A percentile compares a stretch with the other conserved stretches of the same genome.
These are phyloP conservation scores for Poecilia latipinna DNA, from an alignment of 2,113 vertebrate genomes.

Conservation along the genomic window DNA sequence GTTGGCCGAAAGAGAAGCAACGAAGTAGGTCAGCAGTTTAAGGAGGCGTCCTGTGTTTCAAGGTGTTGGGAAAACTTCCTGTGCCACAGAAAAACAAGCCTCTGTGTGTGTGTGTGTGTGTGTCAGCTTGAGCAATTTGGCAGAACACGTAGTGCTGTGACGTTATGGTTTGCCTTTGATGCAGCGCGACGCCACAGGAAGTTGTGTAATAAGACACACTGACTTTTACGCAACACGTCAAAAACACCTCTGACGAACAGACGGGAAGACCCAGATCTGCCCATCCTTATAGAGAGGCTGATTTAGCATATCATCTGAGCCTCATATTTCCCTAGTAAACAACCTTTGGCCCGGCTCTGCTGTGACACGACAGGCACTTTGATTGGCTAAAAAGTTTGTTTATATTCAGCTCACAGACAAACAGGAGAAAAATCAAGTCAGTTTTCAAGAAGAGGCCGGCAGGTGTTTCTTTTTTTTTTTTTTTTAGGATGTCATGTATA, in stretches of 20 bases:
- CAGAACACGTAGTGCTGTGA: constrained; percentile 45
- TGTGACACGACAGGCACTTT: constrained; percentile 46
- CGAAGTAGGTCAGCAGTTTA: constrained; percentile 24
- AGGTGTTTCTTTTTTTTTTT: constrained; percentile 6
- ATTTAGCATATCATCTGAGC: constrained; percentile 17
- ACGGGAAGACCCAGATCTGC: constrained; percentile 42
- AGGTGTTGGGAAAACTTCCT: constrained; percentile 48
- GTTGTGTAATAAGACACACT: constrained; percentile 41
- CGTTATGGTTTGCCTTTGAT: constrained; percentile 19
- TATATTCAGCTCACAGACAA: constrained; percentile 62
- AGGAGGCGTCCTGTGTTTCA: neutral
- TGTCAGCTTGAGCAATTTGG: constrained; percentile 21
- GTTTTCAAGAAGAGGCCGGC: constrained; percentile 46
- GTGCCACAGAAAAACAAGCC: constrained; percentile 19
- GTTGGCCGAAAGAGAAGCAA: constrained; percentile 10
- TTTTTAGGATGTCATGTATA: constrained; percentile 50
- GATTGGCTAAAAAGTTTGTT: constrained; percentile 22
- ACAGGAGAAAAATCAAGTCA: constrained; percentile 29
- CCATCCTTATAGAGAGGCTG: constrained; percentile 20
- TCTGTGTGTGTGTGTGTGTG: constrained; percentile 9
- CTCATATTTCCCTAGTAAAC: constrained; percentile 38
- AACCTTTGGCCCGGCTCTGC: constrained; percentile 50
- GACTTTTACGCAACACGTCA: constrained; percentile 46
- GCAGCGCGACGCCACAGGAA: constrained; percentile 46
- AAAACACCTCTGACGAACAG: constrained; percentile 51